phyloP scores from a whole-genome alignment of 2,797 vertebrate genomes.

The Megaceryle alcyon region DNA sequence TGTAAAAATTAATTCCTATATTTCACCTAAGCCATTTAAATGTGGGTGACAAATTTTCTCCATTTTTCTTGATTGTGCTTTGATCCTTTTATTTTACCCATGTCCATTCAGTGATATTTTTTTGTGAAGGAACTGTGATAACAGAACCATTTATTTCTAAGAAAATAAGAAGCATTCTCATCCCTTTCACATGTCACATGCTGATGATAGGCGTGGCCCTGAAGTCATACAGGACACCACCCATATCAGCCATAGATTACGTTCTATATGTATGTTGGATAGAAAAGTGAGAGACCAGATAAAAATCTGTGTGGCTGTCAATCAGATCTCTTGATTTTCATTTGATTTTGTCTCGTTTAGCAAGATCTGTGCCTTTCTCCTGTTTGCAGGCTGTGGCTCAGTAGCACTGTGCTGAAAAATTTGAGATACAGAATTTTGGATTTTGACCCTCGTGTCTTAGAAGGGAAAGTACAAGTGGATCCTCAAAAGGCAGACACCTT shows the following conservation, averaged over 20 bases:
- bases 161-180: background rate
- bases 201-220: background rate
- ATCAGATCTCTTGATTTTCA: background rate
- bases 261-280: background rate
- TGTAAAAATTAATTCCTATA: background rate
- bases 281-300: background rate
- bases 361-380: background rate
- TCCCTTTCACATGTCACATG: background rate
- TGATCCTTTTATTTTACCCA: background rate
- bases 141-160: background rate
- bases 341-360: background rate
- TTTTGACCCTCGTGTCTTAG: slow-evolving; percentile 87
- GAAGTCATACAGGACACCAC: background rate
- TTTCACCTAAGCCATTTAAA: background rate
- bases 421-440: slow-evolving; percentile 87
- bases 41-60: background rate
- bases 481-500: slow-evolving; percentile 75
- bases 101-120: background rate
- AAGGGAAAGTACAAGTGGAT: slow-evolving; percentile 86
- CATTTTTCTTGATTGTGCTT: background rate
- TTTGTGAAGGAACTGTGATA: background rate
- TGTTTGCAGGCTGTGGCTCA: slow-evolving; percentile 87
- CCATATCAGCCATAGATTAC: rapidly evolving
- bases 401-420: slow-evolving; percentile 80
- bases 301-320: background rate